Conservation (phyloP, 2,113 vertebrate species). For the Theropithecus gelada region DNA sequence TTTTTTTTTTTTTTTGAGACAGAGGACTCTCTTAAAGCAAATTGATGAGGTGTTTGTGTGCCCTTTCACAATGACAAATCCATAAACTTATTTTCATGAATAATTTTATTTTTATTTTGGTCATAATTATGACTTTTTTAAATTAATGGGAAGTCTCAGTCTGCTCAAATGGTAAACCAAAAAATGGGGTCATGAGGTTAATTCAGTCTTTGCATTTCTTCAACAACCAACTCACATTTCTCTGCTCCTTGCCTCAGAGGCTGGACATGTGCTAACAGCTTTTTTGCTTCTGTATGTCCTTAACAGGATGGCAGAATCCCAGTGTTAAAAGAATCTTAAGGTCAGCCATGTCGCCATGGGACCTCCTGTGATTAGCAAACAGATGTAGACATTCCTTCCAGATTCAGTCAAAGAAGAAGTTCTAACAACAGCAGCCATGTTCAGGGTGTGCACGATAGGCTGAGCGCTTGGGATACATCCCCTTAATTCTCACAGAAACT, state of each 20-base stretch:
- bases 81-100: not conserved
- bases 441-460: fast-evolving
- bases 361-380: not conserved
- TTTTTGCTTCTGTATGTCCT: not conserved
- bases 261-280: too few relatives aligned
- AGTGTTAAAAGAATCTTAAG: not conserved
- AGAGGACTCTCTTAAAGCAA: not conserved
- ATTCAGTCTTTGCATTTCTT: not conserved
- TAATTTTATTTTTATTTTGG: conserved; percentile 29
- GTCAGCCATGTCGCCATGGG: not conserved
- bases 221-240: not conserved
- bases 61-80: not conserved
- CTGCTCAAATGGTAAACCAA: not conserved
- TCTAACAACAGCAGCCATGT: not conserved
- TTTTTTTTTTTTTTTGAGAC: too few relatives aligned
- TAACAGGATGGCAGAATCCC: not conserved
- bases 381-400: not conserved
- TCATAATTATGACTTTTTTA: conserved; percentile 3
- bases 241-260: not conserved
- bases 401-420: not conserved
- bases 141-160: not conserved
- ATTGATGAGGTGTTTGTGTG: not conserved
- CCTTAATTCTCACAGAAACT: not conserved
- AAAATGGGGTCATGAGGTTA: not conserved
- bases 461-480: not conserved